Evolutionary conservation across 2,888 invertebrate genomes (phyloP).

Genomic region (Philopedon plagiatum): DNA sequence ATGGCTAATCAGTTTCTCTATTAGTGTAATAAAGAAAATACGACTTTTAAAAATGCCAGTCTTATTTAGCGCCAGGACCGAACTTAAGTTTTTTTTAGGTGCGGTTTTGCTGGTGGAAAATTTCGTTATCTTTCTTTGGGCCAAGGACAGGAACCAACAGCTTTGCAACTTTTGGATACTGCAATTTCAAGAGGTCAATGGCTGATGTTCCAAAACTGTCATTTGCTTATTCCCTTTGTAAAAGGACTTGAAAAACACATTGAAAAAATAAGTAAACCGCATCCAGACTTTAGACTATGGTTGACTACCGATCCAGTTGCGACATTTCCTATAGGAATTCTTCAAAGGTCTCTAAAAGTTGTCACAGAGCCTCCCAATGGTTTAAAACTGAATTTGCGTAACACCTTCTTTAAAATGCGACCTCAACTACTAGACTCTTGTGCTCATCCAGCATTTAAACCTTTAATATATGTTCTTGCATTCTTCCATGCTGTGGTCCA

Average conservation of each 20-base stretch:
- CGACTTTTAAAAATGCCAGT: too few relatives aligned
- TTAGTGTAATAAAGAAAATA: too few relatives aligned
- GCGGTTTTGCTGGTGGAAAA: constrained; percentile 80
- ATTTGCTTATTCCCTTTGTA: constrained; percentile 85
- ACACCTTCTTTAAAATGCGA: constrained; percentile 90
- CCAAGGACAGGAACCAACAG: constrained; percentile 93
- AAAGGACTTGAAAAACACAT: constrained; percentile 86
- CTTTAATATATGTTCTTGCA: constrained; percentile 88
- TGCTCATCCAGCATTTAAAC: constrained; percentile 82
- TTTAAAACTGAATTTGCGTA: constrained; percentile 87
- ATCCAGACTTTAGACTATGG: constrained; percentile 94
- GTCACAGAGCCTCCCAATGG: constrained; percentile 94
- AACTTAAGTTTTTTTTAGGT: constrained; percentile 64
- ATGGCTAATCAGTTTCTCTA: too few relatives aligned
- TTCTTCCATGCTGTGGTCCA: constrained; percentile 96
- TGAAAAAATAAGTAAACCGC: constrained; percentile 84
- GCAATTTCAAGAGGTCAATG: constrained; percentile 86
- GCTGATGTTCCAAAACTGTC: constrained; percentile 95
- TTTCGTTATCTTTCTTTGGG: constrained; percentile 93
- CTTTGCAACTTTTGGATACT: constrained; percentile 77
- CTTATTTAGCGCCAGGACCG: too few relatives aligned
- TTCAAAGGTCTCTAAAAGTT: constrained; percentile 72
- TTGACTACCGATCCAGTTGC: constrained; percentile 91
- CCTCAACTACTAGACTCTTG: constrained; percentile 82
- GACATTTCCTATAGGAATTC: constrained; percentile 85